Evolutionary conservation across 1,140 invertebrate species (phyloP), one percentile per base, ranked within the genome.

Genomic region (Drosophila hydei): DNA sequence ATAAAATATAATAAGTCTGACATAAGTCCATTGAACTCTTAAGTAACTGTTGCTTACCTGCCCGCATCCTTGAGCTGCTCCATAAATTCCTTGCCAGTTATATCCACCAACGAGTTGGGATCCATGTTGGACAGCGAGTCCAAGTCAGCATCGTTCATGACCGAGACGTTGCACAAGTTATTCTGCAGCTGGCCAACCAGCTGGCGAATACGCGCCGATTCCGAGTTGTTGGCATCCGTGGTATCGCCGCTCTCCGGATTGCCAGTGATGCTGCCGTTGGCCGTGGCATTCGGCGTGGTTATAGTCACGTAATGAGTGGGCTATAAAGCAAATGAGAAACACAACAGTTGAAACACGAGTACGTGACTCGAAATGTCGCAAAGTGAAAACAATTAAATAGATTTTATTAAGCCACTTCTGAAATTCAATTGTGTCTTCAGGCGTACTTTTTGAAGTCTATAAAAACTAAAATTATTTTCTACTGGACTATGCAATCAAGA

Each of bases 71-170:
- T 97, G 18, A 97, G 92, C 89, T 96, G 95, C 77, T 96, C 96
- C 84, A 97, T 92, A 88, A 97, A 97, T 80, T 94, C 95, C 91
- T 94, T 95, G 79, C 96, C 96, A 33, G 95, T 95, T 75, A 96
- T 95, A 84, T 97, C 96, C 47, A 94, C 94, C 71, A 97, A 92
- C 71, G 95, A 96, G 62, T 97, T 95, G 21, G 96, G 96, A 92
- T 97, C 95, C 96, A 97, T 97, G 83, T 97, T 96, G 69, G 95
- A 96, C 4, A 97, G 92, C 3, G 96, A 92, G 91, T 97, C 96
- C 79, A 97, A 91, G 72, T 97, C 96, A 48, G 95, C 94, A 54
- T 95, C 96, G 75, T 95, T 95, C 45, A 97, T 93, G n/a, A 96
- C 90, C 11, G 96, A 96, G 71, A 97, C 95, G 90, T 96, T 95